phyloP scores from a whole-genome alignment of 2,888 invertebrate species.

The Amiota mariae region DNA sequence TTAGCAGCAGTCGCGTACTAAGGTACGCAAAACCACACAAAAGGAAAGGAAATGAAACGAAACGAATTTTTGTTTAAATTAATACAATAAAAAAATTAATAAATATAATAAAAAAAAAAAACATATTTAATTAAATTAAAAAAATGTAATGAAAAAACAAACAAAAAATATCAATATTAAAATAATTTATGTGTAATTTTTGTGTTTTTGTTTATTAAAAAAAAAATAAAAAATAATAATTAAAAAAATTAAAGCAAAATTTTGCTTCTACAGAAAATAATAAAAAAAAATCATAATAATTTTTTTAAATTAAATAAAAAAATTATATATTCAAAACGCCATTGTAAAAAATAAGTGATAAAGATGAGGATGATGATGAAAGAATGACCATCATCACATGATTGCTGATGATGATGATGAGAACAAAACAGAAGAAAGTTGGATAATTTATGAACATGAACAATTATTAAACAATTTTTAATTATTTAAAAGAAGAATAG shows the following conservation, averaged over 20 bases:
- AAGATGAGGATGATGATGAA: conserved; percentile 39
- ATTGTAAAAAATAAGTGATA: conserved; percentile 74
- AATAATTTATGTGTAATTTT: conserved; percentile 43
- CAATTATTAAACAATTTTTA: conserved; percentile 10
- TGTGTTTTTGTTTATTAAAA: conserved; percentile 38
- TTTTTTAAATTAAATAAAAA: conserved; percentile 10
- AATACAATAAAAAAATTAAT: too few species aligned
- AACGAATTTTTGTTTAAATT: conserved; percentile 15
- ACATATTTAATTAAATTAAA: conserved; percentile 29
- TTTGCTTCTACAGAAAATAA: conserved; percentile 13
- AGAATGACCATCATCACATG: not conserved
- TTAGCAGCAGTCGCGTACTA: conserved; percentile 10
- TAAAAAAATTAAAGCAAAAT: conserved; percentile 8
- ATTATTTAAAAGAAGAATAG: conserved; percentile 39
- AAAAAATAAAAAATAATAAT: conserved; percentile 15
- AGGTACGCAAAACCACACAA: not conserved
- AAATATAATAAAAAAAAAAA: not conserved
- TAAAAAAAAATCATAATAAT: conserved; percentile 32
- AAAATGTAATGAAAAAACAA: conserved; percentile 17
- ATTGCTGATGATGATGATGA: conserved; percentile 1
- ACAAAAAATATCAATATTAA: conserved; percentile 24
- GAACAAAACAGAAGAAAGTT: not conserved
- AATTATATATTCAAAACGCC: conserved; percentile 60
- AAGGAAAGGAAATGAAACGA: not conserved
- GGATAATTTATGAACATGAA: conserved; percentile 16